A percentile compares a stretch with the other conserved stretches of the same genome.
phyloP scores from a whole-genome alignment of 2,797 vertebrate species.

The Miichthys miiuy region DNA sequence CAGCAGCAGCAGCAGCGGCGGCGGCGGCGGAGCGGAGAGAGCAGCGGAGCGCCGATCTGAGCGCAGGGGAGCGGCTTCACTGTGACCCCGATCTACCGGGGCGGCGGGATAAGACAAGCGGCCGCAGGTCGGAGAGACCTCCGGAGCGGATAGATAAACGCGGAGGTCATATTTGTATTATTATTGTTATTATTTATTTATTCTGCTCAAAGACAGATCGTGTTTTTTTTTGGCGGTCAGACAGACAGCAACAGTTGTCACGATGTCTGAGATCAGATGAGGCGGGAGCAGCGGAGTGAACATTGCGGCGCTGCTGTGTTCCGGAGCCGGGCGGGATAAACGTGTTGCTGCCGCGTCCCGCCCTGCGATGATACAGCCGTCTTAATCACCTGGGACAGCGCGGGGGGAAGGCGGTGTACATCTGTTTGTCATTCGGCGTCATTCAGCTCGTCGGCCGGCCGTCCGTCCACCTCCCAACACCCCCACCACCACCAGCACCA shows the following conservation, averaged over 20 bases:
- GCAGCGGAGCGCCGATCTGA: conserved; percentile 66
- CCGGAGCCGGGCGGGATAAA: conserved; percentile 41
- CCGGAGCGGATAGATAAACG: conserved; percentile 40
- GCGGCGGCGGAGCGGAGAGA: conserved; percentile 15
- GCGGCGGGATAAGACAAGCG: not conserved
- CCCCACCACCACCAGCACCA: not conserved
- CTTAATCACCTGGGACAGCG: conserved; percentile 54
- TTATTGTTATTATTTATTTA: not conserved
- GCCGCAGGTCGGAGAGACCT: conserved; percentile 55
- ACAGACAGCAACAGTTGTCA: conserved; percentile 83
- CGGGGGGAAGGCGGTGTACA: conserved; percentile 36
- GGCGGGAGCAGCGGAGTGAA: conserved; percentile 60
- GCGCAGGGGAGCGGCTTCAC: conserved; percentile 76
- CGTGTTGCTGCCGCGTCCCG: conserved; percentile 53
- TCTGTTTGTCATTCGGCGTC: conserved; percentile 60
- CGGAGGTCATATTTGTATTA: conserved; percentile 47
- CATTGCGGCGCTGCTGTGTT: conserved; percentile 71
- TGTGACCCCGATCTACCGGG: conserved; percentile 77
- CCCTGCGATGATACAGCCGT: conserved; percentile 59
- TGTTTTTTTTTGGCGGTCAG: conserved; percentile 44
- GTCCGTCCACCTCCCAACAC: no score
- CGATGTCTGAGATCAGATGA: conserved; percentile 79
- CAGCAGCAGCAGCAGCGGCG: conserved; percentile 40
- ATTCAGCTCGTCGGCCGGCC: conserved; percentile 37
- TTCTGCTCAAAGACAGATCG: conserved; percentile 39